Evolutionary conservation across 2,888 invertebrate genomes (phyloP).

Genomic region (Melikaiella ostensackeni): DNA sequence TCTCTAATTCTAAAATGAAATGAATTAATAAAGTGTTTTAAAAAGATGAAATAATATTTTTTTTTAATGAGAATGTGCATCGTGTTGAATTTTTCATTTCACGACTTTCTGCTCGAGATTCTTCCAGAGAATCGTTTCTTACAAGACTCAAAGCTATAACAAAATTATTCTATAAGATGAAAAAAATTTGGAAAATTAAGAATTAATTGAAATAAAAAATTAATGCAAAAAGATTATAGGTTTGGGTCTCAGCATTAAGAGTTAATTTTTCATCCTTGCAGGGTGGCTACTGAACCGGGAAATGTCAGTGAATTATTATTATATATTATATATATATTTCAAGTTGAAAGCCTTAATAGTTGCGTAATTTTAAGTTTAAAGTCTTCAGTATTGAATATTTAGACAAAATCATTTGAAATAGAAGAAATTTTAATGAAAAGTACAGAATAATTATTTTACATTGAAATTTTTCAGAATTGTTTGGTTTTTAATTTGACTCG

Average conservation of each 20-base stretch:
- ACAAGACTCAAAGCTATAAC: constrained; percentile 12
- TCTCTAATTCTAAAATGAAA: not conserved
- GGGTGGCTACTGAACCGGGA: no score
- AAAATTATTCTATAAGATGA: not conserved
- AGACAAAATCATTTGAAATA: no score
- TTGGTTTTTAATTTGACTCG: no score
- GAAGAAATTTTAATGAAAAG: no score
- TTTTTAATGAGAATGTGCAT: constrained; percentile 6
- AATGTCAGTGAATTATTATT: no score
- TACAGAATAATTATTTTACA: no score
- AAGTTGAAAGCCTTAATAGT: no score
- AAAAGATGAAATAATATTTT: not conserved
- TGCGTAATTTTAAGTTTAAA: no score
- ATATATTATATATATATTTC: no score
- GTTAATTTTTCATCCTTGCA: constrained; percentile 1
- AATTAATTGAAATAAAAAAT: not conserved
- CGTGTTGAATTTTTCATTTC: not conserved
- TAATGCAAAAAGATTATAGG: not conserved
- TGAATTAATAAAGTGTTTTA: no score
- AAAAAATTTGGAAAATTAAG: not conserved
- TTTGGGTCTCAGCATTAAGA: constrained; percentile 19
- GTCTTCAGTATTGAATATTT: no score
- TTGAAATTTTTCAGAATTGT: no score
- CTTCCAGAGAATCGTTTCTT: constrained; percentile 19
- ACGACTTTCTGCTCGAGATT: not conserved